Evolutionary conservation across 1,140 invertebrate genomes (phyloP).

Genomic region (Stratiolaelaps scimitus): DNA sequence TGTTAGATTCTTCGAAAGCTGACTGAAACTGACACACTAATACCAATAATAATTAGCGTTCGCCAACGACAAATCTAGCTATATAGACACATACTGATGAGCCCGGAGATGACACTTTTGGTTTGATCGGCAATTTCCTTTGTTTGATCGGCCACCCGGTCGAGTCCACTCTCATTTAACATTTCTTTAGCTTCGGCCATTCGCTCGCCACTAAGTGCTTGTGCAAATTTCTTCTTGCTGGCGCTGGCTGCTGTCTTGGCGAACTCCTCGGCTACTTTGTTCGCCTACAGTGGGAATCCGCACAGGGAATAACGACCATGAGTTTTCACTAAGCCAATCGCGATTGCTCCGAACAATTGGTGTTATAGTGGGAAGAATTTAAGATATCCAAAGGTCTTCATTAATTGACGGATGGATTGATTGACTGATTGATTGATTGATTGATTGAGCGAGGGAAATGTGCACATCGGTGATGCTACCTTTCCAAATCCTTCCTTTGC

Average conservation of each 20-base stretch:
- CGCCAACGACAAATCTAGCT: too few species aligned
- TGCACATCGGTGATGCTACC: background rate
- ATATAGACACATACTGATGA: slow-evolving; percentile 59
- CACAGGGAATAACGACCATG: background rate
- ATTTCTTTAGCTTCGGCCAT: slow-evolving; percentile 75
- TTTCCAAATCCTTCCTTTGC: slow-evolving; percentile 20
- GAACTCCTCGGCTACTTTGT: slow-evolving; percentile 65
- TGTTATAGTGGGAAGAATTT: too few species aligned
- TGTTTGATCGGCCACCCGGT: slow-evolving; percentile 41
- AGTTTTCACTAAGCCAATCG: background rate
- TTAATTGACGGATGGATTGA: too few species aligned
- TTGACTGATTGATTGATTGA: too few species aligned
- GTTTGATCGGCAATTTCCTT: slow-evolving; percentile 80
- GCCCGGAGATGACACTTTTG: slow-evolving; percentile 74
- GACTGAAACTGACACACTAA: too few species aligned
- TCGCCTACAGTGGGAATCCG: slow-evolving; percentile 60
- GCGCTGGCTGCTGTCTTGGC: slow-evolving; percentile 57
- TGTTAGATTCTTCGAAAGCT: too few species aligned
- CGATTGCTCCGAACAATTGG: too few species aligned
- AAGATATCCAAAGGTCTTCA: too few species aligned
- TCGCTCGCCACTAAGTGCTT: slow-evolving; percentile 61
- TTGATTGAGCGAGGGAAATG: too few species aligned
- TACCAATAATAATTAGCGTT: too few species aligned
- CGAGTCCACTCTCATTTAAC: slow-evolving; percentile 48
- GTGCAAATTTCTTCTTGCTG: slow-evolving; percentile 50